These are phyloP conservation scores for Drosophila niveifrons DNA, from an alignment of 2,888 invertebrate species.

Conservation along the genomic window DNA sequence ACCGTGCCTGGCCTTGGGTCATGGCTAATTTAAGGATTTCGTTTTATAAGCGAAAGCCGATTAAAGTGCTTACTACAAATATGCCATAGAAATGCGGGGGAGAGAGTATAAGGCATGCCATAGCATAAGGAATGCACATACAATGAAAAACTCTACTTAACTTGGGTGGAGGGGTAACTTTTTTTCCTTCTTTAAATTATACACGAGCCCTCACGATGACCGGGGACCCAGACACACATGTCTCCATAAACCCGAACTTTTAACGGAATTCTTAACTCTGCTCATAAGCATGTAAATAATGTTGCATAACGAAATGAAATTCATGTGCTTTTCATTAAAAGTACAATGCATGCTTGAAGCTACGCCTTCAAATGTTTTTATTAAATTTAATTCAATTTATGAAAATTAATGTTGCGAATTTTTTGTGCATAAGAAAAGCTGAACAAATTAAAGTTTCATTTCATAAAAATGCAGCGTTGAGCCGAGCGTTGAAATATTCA, in stretches of 20 bases:
- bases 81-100: background rate
- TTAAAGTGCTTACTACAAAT: conserved; percentile 11
- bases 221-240: background rate
- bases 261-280: background rate
- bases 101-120: background rate
- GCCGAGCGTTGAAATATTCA: no score
- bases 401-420: background rate
- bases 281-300: conserved; percentile 2
- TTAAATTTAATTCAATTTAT: background rate
- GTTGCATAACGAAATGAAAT: conserved; percentile 25
- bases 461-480: background rate
- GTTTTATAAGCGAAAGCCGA: conserved; percentile 20
- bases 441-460: background rate
- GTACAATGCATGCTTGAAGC: background rate
- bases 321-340: conserved; percentile 46
- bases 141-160: conserved; percentile 16
- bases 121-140: background rate
- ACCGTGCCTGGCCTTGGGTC: background rate
- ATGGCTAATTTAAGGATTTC: conserved; percentile 29
- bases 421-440: background rate
- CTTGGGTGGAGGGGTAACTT: background rate
- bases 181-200: conserved; percentile 8
- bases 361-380: background rate
- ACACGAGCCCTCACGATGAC: background rate
- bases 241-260: background rate